phyloP scores from a whole-genome alignment of 2,797 vertebrate genomes.

The Poecilia velifera region DNA sequence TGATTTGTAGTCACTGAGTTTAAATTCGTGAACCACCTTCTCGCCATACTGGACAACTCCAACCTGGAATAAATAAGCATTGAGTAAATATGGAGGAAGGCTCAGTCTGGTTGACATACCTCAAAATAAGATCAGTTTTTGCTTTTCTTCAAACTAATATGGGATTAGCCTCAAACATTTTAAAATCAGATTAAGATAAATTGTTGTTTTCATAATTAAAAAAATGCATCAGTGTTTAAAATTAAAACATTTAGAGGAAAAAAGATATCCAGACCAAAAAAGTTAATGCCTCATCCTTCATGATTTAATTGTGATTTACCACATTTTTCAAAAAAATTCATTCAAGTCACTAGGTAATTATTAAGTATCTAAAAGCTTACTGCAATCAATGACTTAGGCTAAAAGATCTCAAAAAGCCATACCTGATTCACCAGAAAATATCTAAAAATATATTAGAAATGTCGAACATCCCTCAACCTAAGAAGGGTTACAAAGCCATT shows the following conservation, averaged over 20 bases:
- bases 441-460: background rate
- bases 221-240: background rate
- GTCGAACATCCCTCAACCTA: background rate
- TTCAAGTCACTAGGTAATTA: background rate
- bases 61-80: constrained; percentile 77
- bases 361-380: background rate
- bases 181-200: background rate
- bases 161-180: background rate
- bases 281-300: no score
- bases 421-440: background rate
- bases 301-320: background rate
- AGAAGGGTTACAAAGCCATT: background rate
- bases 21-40: constrained; percentile 94
- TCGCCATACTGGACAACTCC: constrained; percentile 96
- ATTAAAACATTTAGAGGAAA: background rate
- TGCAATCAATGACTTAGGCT: background rate
- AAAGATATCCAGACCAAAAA: background rate
- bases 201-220: background rate
- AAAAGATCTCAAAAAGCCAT: background rate
- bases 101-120: background rate
- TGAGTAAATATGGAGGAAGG: background rate
- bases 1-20: constrained; percentile 92
- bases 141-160: background rate
- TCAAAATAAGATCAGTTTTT: background rate
- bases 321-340: background rate